Conservation (phyloP, 2,888 invertebrate species). For the Epirrita christyi region DNA sequence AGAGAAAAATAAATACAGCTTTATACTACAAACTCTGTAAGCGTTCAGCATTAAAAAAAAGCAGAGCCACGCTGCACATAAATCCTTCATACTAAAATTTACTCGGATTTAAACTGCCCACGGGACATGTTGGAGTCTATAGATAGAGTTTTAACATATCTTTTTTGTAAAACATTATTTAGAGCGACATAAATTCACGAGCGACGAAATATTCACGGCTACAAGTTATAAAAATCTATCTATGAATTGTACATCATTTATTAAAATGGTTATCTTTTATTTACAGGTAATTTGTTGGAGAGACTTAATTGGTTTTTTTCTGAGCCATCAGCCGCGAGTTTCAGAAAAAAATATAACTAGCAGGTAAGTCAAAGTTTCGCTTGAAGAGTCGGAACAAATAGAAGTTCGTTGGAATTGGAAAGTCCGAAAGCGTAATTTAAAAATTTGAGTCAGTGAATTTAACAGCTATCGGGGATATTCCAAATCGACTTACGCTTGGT, state of each 20-base stretch:
- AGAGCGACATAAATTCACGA: constrained; percentile 26
- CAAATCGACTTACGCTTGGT: constrained; percentile 71
- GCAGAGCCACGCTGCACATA: background rate
- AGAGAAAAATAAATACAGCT: background rate
- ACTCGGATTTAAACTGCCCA: constrained; percentile 11
- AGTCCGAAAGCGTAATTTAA: constrained; percentile 64
- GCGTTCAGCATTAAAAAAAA: background rate
- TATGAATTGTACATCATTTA: constrained; percentile 27
- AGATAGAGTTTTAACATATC: constrained; percentile 3
- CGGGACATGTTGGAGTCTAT: background rate
- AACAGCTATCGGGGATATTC: constrained; percentile 71
- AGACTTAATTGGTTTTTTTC: constrained; percentile 36
- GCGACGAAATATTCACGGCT: constrained; percentile 32
- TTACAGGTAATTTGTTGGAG: constrained; percentile 55
- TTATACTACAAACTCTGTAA: background rate
- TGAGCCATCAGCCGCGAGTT: constrained; percentile 42
- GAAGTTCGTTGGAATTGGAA: constrained; percentile 53
- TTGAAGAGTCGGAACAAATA: constrained; percentile 51
- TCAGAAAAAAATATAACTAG: constrained; percentile 46
- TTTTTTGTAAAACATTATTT: constrained; percentile 34
- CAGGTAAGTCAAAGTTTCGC: constrained; percentile 48
- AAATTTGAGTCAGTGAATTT: constrained; percentile 72
- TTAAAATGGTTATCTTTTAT: constrained; percentile 44
- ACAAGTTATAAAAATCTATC: constrained; percentile 35
- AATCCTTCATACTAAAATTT: constrained; percentile 10